Percentiles rank a stretch among this genome's conserved stretches.
These are phyloP conservation scores for Drosophila dives DNA, from an alignment of 2,888 invertebrate species.

Conservation along the genomic window DNA sequence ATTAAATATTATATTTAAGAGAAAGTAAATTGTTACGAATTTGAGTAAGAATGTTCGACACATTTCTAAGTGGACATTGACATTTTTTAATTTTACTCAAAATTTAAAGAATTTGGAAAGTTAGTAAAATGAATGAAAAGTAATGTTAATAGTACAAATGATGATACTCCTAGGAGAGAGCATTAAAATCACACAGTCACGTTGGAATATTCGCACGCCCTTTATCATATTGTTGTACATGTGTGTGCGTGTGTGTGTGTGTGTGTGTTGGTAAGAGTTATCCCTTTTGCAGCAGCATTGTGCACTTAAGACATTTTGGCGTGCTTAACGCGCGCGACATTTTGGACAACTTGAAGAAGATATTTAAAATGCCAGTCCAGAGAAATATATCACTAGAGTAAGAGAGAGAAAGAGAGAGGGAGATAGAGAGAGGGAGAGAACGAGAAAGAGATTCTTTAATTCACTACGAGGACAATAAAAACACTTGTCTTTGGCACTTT, in stretches of 20 bases:
- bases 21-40: background rate
- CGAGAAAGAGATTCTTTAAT: background rate
- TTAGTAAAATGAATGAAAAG: background rate
- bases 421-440: background rate
- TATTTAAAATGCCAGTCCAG: conserved; percentile 42
- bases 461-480: conserved; percentile 2
- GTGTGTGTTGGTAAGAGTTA: conserved; percentile 1
- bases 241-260: background rate
- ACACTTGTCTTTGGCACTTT: conserved; percentile 22
- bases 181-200: conserved; percentile 49
- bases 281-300: conserved; percentile 27
- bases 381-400: background rate
- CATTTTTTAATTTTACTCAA: background rate
- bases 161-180: conserved; percentile 13
- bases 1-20: background rate
- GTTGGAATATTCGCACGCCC: conserved; percentile 68
- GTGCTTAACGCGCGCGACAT: conserved; percentile 33
- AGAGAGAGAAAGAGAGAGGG: background rate
- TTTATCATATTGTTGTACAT: conserved; percentile 39
- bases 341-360: conserved; percentile 42
- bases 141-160: background rate
- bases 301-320: conserved; percentile 58
- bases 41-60: background rate
- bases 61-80: background rate
- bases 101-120: too few relatives aligned